phyloP scores from a whole-genome alignment of 2,888 invertebrate genomes.

The Ennomos quercinarius region DNA sequence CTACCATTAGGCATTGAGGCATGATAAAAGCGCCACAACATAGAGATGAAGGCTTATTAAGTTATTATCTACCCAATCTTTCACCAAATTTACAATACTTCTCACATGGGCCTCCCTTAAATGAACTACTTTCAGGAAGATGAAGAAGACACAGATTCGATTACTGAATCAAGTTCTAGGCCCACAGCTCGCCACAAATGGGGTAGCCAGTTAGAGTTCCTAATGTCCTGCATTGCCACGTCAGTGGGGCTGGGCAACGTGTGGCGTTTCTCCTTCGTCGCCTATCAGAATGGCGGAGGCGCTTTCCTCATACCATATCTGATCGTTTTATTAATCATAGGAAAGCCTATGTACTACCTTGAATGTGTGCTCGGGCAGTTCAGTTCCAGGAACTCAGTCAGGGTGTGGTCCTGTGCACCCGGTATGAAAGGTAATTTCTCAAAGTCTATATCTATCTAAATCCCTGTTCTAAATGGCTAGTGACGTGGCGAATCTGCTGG shows the following conservation, averaged over 20 bases:
- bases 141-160: conserved; percentile 19
- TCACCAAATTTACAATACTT: too few species aligned
- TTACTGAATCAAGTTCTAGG: conserved; percentile 40
- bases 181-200: conserved; percentile 72
- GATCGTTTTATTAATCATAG: conserved; percentile 88
- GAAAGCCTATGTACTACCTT: conserved; percentile 93
- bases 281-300: conserved; percentile 90
- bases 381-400: conserved; percentile 91
- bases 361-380: conserved; percentile 95
- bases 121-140: conserved; percentile 13
- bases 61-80: too few species aligned
- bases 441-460: too few species aligned
- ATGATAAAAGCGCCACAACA: too few species aligned
- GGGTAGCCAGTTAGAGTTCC: conserved; percentile 88
- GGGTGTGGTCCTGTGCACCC: conserved; percentile 88
- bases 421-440: conserved; percentile 91
- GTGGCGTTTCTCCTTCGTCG: conserved; percentile 86
- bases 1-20: too few species aligned
- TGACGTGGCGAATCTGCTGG: not conserved
- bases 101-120: too few species aligned
- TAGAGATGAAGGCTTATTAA: too few species aligned
- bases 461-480: not conserved
- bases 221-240: conserved; percentile 91
- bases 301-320: conserved; percentile 91
- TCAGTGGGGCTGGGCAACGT: conserved; percentile 91